Conservation (phyloP, 1,140 invertebrate species). For the Apis florea region DNA sequence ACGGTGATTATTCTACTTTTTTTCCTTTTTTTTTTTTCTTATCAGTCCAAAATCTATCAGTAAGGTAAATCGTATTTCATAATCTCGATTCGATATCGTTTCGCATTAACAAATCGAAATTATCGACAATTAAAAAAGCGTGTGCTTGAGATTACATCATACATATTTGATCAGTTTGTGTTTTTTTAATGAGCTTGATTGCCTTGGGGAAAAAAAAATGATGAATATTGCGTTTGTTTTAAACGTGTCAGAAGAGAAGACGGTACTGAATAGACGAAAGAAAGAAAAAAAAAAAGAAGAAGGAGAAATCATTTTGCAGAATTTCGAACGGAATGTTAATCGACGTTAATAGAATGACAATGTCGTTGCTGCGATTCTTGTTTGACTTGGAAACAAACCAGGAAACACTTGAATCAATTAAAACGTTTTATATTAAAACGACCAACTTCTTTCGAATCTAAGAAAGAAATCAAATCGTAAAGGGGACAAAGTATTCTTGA, state of each 20-base stretch:
- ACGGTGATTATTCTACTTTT: neutral
- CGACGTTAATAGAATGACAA: slow-evolving; percentile 18
- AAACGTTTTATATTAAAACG: neutral
- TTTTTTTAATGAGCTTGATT: slow-evolving; percentile 13
- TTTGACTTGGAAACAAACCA: neutral
- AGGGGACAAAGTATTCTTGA: neutral
- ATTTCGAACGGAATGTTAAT: slow-evolving; percentile 3
- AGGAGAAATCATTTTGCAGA: too few relatives aligned
- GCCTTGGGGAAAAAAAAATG: neutral
- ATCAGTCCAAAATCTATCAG: neutral
- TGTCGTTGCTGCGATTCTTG: neutral
- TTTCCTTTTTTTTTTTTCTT: neutral
- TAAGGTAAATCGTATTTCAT: neutral
- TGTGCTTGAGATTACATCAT: slow-evolving; percentile 41
- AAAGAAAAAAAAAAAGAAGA: neutral
- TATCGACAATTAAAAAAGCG: slow-evolving; percentile 33
- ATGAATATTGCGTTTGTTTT: slow-evolving; percentile 4
- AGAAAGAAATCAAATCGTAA: neutral
- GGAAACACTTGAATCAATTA: neutral
- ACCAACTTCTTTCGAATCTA: too few relatives aligned
- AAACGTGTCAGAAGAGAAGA: too few relatives aligned
- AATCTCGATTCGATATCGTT: neutral
- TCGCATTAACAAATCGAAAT: slow-evolving; percentile 2
- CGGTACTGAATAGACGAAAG: neutral
- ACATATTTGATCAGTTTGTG: slow-evolving; percentile 41